Evolutionary conservation across 2,888 invertebrate genomes (phyloP), one percentile per base, ranked within the genome.

Genomic region (Yponomeuta evonymella): DNA sequence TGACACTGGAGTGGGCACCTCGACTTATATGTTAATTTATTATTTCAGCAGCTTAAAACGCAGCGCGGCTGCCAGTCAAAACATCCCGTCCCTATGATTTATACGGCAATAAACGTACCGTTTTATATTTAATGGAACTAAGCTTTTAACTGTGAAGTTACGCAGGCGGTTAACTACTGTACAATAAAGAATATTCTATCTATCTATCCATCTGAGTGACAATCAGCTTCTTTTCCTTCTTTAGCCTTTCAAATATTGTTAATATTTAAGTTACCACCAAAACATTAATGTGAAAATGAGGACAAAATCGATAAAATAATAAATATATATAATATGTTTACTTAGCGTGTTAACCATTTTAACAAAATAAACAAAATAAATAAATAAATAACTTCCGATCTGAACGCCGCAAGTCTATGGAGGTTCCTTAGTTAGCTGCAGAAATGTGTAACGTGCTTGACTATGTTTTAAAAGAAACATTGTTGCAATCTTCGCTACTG

Each of bases 121-220:
- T 85, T 90, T 90, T 90, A 88, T 86, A 88, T 87, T 85, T 84
- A 87, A 85, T 89, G 88, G 89, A 89, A 89, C 89, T 90, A 85
- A 84, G 87, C 86, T 88, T 90, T 87, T 88, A 88, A 86, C 79
- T 80, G 77, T 86, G 88, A 90, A 79, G 86, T 85, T 86, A 81
- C 81, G 77, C 89, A 89, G 88, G 81, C 76, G 82, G 73, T 75
- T 76, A 75, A 74, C 72, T 74, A 77, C 76, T 75, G 73, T 75
- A 70, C 23, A 72, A 70, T 71, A 70, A 23, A 23, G 23, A 23
- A 23, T 23, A 23, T 23, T 23, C 23, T 23, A 23, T 23, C 23
- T 23, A 23, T 23, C 65, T 71, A 72, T 73, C 71, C 70, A 73
- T 72, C 29, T 67, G 12, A 15, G 33, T 65, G 67, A n/a, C 67